These are phyloP conservation scores for Bruchidius siliquastri DNA, from an alignment of 2,888 invertebrate genomes.

Conservation along the genomic window DNA sequence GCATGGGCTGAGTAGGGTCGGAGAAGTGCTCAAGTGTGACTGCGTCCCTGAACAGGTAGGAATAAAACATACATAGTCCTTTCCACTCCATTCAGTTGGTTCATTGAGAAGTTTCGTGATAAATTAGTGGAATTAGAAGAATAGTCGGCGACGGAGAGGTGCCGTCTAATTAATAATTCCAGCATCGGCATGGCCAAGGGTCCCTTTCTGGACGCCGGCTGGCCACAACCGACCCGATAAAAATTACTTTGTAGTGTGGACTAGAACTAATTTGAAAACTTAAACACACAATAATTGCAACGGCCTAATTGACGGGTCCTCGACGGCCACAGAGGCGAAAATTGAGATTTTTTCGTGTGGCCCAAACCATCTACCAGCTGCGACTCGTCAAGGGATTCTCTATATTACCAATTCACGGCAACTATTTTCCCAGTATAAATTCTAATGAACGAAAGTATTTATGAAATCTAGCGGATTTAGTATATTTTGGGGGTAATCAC, in stretches of 20 bases:
- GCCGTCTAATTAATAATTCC: conserved; percentile 29
- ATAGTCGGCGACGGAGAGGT: conserved; percentile 22
- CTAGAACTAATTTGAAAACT: conserved; percentile 30
- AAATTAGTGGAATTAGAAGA: conserved; percentile 24
- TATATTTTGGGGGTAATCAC: too few relatives aligned
- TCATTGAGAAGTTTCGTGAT: conserved; percentile 12
- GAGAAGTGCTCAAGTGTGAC: too few relatives aligned
- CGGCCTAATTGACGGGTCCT: conserved; percentile 36
- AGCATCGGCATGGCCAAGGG: conserved; percentile 15
- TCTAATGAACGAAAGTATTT: too few relatives aligned
- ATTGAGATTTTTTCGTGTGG: conserved; percentile 13
- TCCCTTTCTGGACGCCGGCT: conserved; percentile 8
- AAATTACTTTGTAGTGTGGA: conserved; percentile 39
- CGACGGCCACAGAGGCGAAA: conserved; percentile 23
- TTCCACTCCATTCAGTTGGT: neutral
- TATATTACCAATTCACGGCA: too few relatives aligned
- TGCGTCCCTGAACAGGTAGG: too few relatives aligned
- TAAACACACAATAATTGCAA: conserved; percentile 42
- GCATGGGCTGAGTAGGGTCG: too few relatives aligned
- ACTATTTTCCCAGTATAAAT: too few relatives aligned
- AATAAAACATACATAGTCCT: neutral
- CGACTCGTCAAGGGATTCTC: neutral
- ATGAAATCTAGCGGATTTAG: too few relatives aligned
- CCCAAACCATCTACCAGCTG: neutral
- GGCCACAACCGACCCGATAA: conserved; percentile 9